Conservation (phyloP, 2,113 vertebrate species). For the Lamprotornis superbus region DNA sequence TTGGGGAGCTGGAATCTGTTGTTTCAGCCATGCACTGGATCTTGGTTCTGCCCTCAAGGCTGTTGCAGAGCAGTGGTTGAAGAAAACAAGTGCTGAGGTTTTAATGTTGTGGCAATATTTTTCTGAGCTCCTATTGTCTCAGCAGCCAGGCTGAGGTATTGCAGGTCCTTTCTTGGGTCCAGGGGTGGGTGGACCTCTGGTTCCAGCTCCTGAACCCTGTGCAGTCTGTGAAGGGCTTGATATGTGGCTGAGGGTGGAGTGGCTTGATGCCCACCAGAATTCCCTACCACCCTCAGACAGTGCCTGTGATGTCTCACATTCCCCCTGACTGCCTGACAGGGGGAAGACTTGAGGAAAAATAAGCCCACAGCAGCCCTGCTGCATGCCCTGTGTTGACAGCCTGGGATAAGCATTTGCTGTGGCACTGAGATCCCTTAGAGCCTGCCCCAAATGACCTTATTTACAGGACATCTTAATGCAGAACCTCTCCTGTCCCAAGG, state of each 20-base stretch:
- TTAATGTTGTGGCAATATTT: not conserved
- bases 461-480: not conserved
- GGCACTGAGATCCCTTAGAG: not conserved
- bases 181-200: not conserved
- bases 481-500: not conserved
- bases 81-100: not conserved
- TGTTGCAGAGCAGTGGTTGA: not conserved
- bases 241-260: not conserved
- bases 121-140: not conserved
- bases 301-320: not conserved
- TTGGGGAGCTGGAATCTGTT: not conserved
- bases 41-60: not conserved
- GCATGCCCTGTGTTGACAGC: rapidly evolving
- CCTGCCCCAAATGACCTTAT: not conserved
- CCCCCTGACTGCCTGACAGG: not conserved
- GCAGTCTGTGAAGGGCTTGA: not conserved
- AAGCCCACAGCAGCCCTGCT: not conserved
- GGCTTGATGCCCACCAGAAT: not conserved
- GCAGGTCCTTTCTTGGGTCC: not conserved
- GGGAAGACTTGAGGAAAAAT: not conserved
- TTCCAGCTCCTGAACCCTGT: not conserved
- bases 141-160: not conserved
- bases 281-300: not conserved
- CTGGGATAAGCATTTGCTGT: not conserved
- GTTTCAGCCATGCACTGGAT: not conserved